Base-by-base conservation (phyloP, 2,113 vertebrate species). In the Sceloporus tristichus region DNA sequence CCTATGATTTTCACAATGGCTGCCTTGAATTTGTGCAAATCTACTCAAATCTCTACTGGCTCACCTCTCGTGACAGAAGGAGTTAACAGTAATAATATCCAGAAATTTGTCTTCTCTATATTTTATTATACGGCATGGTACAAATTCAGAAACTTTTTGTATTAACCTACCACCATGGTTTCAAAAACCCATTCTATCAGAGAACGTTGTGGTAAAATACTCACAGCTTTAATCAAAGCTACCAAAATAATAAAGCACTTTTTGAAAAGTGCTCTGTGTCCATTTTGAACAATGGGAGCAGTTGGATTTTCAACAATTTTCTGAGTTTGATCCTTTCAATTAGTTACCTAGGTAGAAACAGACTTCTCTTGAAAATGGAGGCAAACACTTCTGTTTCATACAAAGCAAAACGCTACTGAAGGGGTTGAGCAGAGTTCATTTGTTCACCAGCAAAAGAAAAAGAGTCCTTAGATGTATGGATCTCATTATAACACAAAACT, bases 341-440 rank as follows among this genome's bases (percentile, higher is more conserved):
- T 82, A 93, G 91, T 85, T 91, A 68, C 89, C 66, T 89, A 92
- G 93, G 91, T 56, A 89, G 82, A 91, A 94, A 70, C 77, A 75
- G 79, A 92, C 90, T 87, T 87, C 84, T 90, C 88, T 89, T 4
- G 73, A 92, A 95, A 94, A 89, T 53, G 79, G 65, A 56, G 86
- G 86, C 87, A 94, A 91, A 92, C 40, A 91, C 2, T 85, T 90
- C 86, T 70, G 59, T 56, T 76, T 65, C 56, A 62, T 16, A 38
- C 23, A 13, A 62, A 65, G 23, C 62, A 91, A 89, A 74, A 84
- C 94, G 91, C 93, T 74, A 93, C 78, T 90, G 82, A 81, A 89
- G 90, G 42, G 42, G 85, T 83, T 94, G 79, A 91, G 89, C 90
- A 93, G 92, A 93, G 91, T 94, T 94, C 89, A 95, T 84, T 87